A percentile compares a stretch with the other conserved stretches of the same genome.
phyloP scores from a whole-genome alignment of 2,797 vertebrate genomes.

The Catamblyrhynchus diadema region DNA sequence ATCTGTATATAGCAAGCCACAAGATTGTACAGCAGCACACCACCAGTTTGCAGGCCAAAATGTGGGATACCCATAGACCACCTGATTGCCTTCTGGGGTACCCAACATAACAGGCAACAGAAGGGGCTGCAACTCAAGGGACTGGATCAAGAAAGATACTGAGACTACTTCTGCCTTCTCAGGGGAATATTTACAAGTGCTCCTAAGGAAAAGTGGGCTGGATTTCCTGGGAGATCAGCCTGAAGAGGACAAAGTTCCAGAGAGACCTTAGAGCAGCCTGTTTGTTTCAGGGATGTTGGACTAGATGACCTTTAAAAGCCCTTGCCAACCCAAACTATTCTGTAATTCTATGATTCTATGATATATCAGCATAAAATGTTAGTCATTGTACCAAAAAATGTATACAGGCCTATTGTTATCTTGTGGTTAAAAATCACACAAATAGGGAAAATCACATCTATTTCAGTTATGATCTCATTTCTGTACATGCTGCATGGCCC shows the following conservation, averaged over 20 bases:
- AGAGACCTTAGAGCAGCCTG: background rate
- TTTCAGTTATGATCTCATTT: background rate
- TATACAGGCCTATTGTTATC: background rate
- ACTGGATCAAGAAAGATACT: background rate
- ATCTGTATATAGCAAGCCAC: constrained; percentile 52
- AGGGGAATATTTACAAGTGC: background rate
- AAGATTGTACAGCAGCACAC: constrained; percentile 34
- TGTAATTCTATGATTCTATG: background rate
- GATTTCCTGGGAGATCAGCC: background rate
- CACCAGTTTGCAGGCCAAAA: background rate
- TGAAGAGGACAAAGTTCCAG: background rate
- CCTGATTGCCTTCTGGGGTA: constrained; percentile 28
- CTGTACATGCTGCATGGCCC: background rate
- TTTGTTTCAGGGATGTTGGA: background rate
- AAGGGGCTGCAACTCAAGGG: background rate
- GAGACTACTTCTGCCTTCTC: background rate
- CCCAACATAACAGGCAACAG: background rate
- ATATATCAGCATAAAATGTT: background rate
- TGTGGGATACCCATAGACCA: constrained; percentile 26
- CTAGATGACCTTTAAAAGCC: background rate
- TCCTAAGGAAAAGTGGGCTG: background rate
- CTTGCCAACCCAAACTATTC: background rate
- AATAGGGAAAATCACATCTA: background rate
- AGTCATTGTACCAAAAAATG: background rate
- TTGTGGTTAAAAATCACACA: background rate